phyloP scores from a whole-genome alignment of 2,113 vertebrate species.

The Pachypanchax playfairii region DNA sequence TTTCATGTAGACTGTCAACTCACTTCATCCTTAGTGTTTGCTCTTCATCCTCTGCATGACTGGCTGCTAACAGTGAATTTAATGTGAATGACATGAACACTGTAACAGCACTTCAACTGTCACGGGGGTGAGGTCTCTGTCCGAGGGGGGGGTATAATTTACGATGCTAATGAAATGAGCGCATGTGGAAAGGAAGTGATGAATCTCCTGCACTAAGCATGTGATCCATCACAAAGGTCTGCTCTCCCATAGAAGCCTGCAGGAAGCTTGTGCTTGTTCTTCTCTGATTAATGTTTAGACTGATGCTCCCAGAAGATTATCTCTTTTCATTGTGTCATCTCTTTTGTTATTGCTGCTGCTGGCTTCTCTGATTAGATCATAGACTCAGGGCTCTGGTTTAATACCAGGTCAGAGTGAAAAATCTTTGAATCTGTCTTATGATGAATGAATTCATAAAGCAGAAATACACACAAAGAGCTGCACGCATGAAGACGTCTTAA shows the following conservation, averaged over 20 bases:
- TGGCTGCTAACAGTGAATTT: no score
- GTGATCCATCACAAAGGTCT: conserved; percentile 61
- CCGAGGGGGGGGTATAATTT: conserved; percentile 64
- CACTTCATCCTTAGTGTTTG: no score
- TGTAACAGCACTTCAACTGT: conserved; percentile 41
- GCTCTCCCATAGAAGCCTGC: conserved; percentile 30
- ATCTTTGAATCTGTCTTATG: conserved; percentile 49
- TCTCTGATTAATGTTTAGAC: conserved; percentile 65
- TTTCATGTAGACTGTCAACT: no score
- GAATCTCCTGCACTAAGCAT: conserved; percentile 55
- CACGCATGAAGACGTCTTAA: conserved; percentile 29
- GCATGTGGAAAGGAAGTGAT: conserved; percentile 62
- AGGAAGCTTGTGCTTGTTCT: conserved; percentile 50
- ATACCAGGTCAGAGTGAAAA: conserved; percentile 48
- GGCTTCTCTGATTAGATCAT: conserved; percentile 53
- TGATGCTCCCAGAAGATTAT: conserved; percentile 66
- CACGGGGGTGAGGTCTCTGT: conserved; percentile 56
- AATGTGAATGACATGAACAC: neutral
- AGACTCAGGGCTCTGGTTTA: conserved; percentile 34
- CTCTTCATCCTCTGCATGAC: no score
- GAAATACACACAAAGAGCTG: conserved; percentile 21
- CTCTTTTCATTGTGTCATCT: conserved; percentile 67
- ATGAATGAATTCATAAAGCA: conserved; percentile 40
- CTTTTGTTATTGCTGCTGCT: conserved; percentile 61
- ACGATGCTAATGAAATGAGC: conserved; percentile 72